phyloP scores from a whole-genome alignment of 92 coral and sea anemone genomes.

The Parazoanthus atlanticus region DNA sequence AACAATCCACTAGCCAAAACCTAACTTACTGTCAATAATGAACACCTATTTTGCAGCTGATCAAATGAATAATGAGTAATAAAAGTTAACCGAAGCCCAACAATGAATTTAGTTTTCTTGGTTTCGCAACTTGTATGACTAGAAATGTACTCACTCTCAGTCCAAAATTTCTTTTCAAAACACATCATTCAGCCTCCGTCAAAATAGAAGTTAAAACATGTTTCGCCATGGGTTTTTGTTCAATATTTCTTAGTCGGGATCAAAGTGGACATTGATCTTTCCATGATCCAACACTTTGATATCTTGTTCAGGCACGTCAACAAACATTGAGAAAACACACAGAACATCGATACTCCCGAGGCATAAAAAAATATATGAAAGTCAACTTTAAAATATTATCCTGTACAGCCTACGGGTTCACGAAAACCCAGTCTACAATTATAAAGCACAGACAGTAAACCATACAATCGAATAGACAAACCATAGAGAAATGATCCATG shows the following conservation, averaged over 20 bases:
- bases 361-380: neutral
- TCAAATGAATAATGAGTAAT: conserved; percentile 26
- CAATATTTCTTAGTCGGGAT: neutral
- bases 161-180: neutral
- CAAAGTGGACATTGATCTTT: neutral
- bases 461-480: neutral
- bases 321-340: neutral
- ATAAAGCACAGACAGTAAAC: neutral
- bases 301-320: neutral
- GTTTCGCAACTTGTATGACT: conserved; percentile 12
- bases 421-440: neutral
- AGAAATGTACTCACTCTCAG: neutral
- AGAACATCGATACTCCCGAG: neutral
- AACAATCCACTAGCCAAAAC: conserved; percentile 16
- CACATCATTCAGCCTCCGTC: neutral
- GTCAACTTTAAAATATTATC: neutral
- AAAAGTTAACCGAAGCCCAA: conserved; percentile 25
- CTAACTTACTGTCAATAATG: neutral
- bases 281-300: neutral
- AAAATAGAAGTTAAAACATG: neutral
- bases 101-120: conserved; percentile 12
- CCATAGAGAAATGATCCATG: neutral
- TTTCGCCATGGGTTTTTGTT: neutral
- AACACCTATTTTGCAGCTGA: conserved; percentile 21
- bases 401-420: neutral